phyloP scores from a whole-genome alignment of 2,113 vertebrate genomes.

The Phrynocephalus versicolor region DNA sequence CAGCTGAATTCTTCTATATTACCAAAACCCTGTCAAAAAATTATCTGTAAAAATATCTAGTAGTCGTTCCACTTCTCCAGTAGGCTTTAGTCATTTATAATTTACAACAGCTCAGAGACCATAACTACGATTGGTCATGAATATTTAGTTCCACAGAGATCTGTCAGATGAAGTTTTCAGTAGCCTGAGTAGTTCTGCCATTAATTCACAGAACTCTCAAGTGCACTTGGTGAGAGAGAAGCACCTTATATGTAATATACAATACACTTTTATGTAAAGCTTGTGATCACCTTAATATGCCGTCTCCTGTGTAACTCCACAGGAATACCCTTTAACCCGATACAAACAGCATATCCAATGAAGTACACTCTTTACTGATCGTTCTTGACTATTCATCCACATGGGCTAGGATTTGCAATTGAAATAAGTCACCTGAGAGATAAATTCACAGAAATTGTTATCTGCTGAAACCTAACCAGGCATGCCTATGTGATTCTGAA shows the following conservation, averaged over 20 bases:
- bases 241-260: not conserved
- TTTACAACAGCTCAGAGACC: slow-evolving; percentile 1
- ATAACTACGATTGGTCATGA: slow-evolving; percentile 12
- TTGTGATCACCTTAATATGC: not conserved
- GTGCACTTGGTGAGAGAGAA: not conserved
- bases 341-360: not conserved
- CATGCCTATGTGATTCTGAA: not conserved
- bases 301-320: not conserved
- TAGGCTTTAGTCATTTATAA: slow-evolving; percentile 19
- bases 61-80: not conserved
- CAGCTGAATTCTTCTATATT: not conserved
- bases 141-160: slow-evolving; percentile 9
- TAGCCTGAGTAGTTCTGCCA: not conserved
- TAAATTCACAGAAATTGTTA: no score
- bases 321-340: not conserved
- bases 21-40: not conserved
- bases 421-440: not conserved
- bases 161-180: slow-evolving; percentile 14
- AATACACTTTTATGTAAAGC: not conserved
- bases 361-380: not conserved
- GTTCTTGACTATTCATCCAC: not conserved
- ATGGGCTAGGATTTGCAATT: not conserved
- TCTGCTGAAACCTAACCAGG: not conserved
- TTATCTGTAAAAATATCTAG: not conserved
- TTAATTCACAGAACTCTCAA: slow-evolving; percentile 1